Conservation (phyloP, 1,140 invertebrate genomes). For the Andricus grossulariae region DNA sequence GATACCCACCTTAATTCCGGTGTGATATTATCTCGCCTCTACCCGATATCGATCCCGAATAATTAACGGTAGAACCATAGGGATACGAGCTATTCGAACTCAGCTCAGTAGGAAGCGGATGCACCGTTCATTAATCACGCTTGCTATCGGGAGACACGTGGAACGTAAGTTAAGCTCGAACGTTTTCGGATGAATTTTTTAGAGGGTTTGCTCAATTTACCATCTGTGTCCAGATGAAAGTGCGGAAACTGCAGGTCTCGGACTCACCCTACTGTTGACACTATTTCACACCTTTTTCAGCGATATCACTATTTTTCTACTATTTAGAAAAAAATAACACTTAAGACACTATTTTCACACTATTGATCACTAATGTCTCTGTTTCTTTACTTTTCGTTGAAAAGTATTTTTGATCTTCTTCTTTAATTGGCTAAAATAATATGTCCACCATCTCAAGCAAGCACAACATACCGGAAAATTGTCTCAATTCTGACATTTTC, state of each 20-base stretch:
- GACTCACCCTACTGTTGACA: too few species aligned
- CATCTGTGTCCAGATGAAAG: slow-evolving; percentile 18
- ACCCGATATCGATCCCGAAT: slow-evolving; percentile 32
- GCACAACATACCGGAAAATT: too few species aligned
- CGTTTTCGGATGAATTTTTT: slow-evolving; percentile 32
- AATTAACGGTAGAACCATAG: slow-evolving; percentile 55
- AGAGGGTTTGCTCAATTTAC: neutral
- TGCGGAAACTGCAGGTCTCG: neutral
- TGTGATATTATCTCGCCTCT: slow-evolving; percentile 18
- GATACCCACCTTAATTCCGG: neutral
- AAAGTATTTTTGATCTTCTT: too few species aligned
- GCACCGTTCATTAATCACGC: slow-evolving; percentile 49
- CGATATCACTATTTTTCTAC: too few species aligned
- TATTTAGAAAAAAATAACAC: too few species aligned
- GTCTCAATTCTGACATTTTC: neutral
- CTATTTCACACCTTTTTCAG: too few species aligned
- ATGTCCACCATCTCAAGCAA: too few species aligned
- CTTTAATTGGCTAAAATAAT: too few species aligned
- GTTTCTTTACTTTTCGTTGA: too few species aligned
- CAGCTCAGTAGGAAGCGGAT: slow-evolving; percentile 40
- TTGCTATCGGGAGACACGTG: slow-evolving; percentile 9
- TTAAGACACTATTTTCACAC: too few species aligned
- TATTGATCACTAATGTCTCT: neutral
- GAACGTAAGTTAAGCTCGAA: slow-evolving; percentile 17
- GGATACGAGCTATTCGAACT: slow-evolving; percentile 51